Evolutionary conservation across 2,113 vertebrate genomes (phyloP), one percentile per base, ranked within the genome.

Genomic region (Melanocharis versteri): DNA sequence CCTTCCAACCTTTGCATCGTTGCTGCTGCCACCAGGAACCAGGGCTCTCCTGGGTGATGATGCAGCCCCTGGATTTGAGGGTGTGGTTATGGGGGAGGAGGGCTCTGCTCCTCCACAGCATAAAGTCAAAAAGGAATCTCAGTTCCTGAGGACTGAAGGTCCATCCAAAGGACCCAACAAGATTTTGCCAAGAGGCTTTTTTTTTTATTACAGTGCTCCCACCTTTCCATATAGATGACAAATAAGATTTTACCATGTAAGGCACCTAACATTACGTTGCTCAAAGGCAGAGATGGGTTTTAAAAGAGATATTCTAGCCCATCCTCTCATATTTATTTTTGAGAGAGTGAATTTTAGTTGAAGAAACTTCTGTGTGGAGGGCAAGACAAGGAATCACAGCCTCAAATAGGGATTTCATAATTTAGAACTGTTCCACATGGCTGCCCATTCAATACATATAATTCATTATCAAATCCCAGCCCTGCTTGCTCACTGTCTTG

Each of bases 351-450:
- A 87, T 68, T 91, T 88, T 51, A 89, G 75, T 68, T 71, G 44
- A 84, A 82, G 70, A 83, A 15, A 17, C 28, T 66, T 76, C 37
- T 66, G 44, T 27, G 21, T 65, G 69, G 27, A 72, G 71, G 70
- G 57, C 39, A 60, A 87, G 80, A 83, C 44, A 93, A 90, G 44
- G 45, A 80, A 73, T 57, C 84, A 84, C 56, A 87, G 31, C 40
- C 28, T 13, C 56, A 92, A 60, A 70, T 8, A 53, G 58, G 45
- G 47, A 62, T 95, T 96, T 92, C 83, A 56, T 93, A 95, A 90
- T 89, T 88, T 80, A 87, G 53, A 94, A 53, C 33, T 37, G 92
- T 96, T 97, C 86, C 91, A 87, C 93, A 68, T 61, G 82, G 78
- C 88, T 97, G 77, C 70, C 40, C 53, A 23, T 53, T 93, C 86